Conservation (phyloP, 2,888 invertebrate genomes). For the Drymonia ruficornis region DNA sequence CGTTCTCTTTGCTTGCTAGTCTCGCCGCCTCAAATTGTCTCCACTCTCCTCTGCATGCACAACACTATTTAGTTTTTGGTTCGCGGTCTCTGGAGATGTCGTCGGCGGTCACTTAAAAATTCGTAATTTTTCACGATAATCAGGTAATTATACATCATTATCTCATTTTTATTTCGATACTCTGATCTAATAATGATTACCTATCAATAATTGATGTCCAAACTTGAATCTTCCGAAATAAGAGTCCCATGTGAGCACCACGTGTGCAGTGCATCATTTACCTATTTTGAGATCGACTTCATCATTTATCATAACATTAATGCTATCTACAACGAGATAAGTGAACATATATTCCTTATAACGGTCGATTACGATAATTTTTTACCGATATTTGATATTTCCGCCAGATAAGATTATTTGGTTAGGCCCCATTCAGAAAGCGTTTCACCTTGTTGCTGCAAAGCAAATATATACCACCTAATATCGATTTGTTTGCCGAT, state of each 20-base stretch:
- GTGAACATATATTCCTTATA: not conserved
- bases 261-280: slow-evolving; percentile 1
- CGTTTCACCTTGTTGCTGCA: not conserved
- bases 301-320: not conserved
- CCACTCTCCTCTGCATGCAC: too few species aligned
- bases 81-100: too few species aligned
- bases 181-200: too few species aligned
- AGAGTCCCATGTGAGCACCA: not conserved
- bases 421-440: slow-evolving; percentile 20
- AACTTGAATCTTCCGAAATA: not conserved
- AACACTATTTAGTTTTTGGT: too few species aligned
- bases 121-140: too few species aligned
- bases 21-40: too few species aligned
- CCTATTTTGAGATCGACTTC: not conserved
- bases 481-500: slow-evolving; percentile 22
- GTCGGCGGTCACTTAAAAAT: too few species aligned
- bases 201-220: too few species aligned
- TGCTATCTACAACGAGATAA: not conserved
- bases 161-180: too few species aligned
- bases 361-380: not conserved
- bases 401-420: slow-evolving; percentile 47
- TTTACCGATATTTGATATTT: not conserved
- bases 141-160: too few species aligned
- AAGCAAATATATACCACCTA: slow-evolving; percentile 19
- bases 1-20: too few species aligned